phyloP scores from a whole-genome alignment of 2,113 vertebrate genomes.

The Amblyopsis rosae region DNA sequence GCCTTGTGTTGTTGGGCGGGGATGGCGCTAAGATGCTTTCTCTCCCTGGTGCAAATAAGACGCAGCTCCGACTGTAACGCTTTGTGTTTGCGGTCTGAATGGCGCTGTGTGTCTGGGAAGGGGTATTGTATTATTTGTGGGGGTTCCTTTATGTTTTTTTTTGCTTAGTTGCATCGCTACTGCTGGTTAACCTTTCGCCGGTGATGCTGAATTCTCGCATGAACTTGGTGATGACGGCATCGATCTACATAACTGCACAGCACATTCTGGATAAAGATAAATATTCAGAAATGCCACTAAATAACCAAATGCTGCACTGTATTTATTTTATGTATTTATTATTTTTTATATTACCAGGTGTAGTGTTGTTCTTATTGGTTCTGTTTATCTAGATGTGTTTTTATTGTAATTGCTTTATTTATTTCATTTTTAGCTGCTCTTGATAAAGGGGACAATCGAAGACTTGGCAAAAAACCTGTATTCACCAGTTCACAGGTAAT shows the following conservation, averaged over 20 bases:
- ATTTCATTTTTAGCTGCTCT: conserved; percentile 81
- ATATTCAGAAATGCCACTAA: not conserved
- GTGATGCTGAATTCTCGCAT: conserved; percentile 22
- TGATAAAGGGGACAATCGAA: conserved; percentile 91
- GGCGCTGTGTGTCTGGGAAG: conserved; percentile 17
- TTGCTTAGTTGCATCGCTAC: conserved; percentile 7
- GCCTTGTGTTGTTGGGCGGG: conserved; percentile 45
- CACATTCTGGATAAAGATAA: not conserved
- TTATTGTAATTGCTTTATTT: conserved; percentile 3
- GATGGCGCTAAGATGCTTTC: conserved; percentile 23
- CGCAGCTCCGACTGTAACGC: conserved; percentile 20
- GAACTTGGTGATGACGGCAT: conserved; percentile 20
- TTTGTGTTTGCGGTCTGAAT: not conserved
- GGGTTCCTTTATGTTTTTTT: conserved; percentile 13
- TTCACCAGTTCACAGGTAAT: conserved; percentile 94
- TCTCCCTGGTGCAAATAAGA: conserved; percentile 29
- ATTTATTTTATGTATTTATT: not conserved
- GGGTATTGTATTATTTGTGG: conserved; percentile 40
- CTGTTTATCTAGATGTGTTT: no score
- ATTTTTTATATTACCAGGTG: not conserved
- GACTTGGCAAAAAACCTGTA: conserved; percentile 88
- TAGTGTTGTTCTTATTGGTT: no score
- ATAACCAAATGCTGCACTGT: not conserved
- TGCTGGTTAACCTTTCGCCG: conserved; percentile 20
- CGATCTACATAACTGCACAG: conserved; percentile 4